phyloP scores from a whole-genome alignment of 2,888 invertebrate genomes.

The Adelognathus sp. region DNA sequence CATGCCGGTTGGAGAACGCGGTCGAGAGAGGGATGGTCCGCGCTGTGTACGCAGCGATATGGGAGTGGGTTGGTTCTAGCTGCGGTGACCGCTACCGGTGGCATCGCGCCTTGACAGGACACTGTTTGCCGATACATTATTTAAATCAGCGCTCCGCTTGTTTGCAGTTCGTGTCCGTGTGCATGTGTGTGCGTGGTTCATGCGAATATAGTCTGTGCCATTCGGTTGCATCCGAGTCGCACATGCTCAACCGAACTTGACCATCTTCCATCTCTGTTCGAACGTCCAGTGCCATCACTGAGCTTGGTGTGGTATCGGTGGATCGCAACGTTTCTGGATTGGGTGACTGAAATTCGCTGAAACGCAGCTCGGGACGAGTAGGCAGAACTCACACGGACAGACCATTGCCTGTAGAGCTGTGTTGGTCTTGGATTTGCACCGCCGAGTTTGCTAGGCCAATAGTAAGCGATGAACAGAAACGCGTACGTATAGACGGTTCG shows the following conservation, averaged over 20 bases:
- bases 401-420: too few relatives aligned
- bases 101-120: slow-evolving; percentile 64
- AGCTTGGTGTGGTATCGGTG: too few relatives aligned
- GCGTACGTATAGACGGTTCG: too few relatives aligned
- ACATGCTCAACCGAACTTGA: slow-evolving; percentile 15
- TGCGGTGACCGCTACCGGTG: neutral
- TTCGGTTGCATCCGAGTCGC: slow-evolving; percentile 7
- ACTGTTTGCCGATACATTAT: slow-evolving; percentile 73
- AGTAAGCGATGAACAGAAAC: too few relatives aligned
- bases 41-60: neutral
- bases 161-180: slow-evolving; percentile 69
- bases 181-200: slow-evolving; percentile 69
- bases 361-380: too few relatives aligned
- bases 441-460: too few relatives aligned
- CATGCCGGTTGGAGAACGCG: neutral
- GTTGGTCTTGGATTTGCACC: too few relatives aligned
- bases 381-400: too few relatives aligned
- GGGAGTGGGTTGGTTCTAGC: neutral
- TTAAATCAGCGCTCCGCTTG: slow-evolving; percentile 74
- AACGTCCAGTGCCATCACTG: too few relatives aligned
- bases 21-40: slow-evolving; percentile 4
- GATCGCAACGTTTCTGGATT: too few relatives aligned
- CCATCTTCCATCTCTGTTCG: slow-evolving; percentile 10
- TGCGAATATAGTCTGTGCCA: slow-evolving; percentile 67
- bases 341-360: too few relatives aligned